These are phyloP conservation scores for Cardiocondyla obscurior DNA, from an alignment of 1,140 invertebrate species.

Conservation along the genomic window DNA sequence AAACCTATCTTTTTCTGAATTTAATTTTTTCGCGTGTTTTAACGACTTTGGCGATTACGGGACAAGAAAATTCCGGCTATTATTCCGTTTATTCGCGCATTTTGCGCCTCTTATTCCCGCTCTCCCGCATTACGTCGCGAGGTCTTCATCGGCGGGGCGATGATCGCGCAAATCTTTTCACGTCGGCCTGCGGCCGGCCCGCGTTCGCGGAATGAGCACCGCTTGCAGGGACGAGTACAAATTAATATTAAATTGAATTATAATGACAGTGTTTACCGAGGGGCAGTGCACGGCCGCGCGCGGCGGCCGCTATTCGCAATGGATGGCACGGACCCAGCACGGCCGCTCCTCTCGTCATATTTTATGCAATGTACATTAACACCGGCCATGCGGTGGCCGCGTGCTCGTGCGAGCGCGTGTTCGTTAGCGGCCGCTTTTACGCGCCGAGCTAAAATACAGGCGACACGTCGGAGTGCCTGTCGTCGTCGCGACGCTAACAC, in stretches of 20 bases:
- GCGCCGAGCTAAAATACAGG: not conserved
- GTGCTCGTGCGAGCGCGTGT: slow-evolving; percentile 35
- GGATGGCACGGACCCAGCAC: slow-evolving; percentile 62
- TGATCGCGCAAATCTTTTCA: slow-evolving; percentile 57
- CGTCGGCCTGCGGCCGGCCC: not conserved
- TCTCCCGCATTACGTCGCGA: not conserved
- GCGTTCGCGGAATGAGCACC: slow-evolving; percentile 62
- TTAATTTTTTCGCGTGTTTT: not conserved
- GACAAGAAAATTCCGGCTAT: not conserved
- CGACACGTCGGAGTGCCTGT: not conserved
- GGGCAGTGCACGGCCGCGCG: slow-evolving; percentile 33
- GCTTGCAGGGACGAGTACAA: slow-evolving; percentile 68
- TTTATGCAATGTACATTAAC: slow-evolving; percentile 67
- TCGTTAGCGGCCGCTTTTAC: slow-evolving; percentile 48
- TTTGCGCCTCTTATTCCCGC: not conserved
- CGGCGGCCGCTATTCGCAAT: slow-evolving; percentile 55
- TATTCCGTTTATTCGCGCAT: not conserved
- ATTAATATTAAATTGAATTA: slow-evolving; percentile 78
- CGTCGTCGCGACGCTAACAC: slow-evolving; percentile 1
- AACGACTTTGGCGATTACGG: not conserved
- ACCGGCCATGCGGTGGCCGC: slow-evolving; percentile 35
- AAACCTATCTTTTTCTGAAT: not conserved
- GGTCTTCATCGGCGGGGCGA: slow-evolving; percentile 37
- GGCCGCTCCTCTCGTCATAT: slow-evolving; percentile 66
- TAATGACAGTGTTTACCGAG: slow-evolving; percentile 75